These are phyloP conservation scores for Antennarius maculatus DNA, from an alignment of 2,797 vertebrate genomes.

Conservation along the genomic window DNA sequence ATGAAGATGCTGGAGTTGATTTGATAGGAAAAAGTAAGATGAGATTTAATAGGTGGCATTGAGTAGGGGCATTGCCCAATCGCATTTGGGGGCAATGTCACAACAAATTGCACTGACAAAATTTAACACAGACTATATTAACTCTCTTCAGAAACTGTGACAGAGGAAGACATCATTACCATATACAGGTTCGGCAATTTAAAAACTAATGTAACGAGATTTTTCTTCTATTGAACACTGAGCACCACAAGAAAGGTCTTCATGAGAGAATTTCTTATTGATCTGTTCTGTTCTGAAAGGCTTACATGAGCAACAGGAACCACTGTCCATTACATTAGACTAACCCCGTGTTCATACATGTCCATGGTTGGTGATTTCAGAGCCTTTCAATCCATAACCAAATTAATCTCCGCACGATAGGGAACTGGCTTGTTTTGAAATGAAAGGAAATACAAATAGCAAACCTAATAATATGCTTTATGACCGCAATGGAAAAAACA, in stretches of 20 bases:
- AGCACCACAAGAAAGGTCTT: neutral
- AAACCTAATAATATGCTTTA: too few relatives aligned
- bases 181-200: neutral
- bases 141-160: neutral
- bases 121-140: neutral
- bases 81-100: too few relatives aligned
- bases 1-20: neutral
- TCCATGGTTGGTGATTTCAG: neutral
- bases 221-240: too few relatives aligned
- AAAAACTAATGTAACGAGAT: neutral
- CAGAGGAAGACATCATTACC: neutral
- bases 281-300: neutral
- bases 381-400: too few relatives aligned
- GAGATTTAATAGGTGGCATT: neutral
- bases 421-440: neutral
- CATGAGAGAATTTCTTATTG: neutral
- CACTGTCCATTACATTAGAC: neutral
- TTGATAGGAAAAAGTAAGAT: neutral
- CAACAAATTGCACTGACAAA: neutral
- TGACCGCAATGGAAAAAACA: too few relatives aligned
- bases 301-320: neutral
- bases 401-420: neutral
- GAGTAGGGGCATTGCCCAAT: neutral
- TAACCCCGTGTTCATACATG: rapidly evolving
- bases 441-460: too few relatives aligned